Percentiles rank a stretch among this genome's conserved stretches.
Evolutionary conservation across 2,113 vertebrate genomes (phyloP).

Genomic region (Cyanocitta stelleri): DNA sequence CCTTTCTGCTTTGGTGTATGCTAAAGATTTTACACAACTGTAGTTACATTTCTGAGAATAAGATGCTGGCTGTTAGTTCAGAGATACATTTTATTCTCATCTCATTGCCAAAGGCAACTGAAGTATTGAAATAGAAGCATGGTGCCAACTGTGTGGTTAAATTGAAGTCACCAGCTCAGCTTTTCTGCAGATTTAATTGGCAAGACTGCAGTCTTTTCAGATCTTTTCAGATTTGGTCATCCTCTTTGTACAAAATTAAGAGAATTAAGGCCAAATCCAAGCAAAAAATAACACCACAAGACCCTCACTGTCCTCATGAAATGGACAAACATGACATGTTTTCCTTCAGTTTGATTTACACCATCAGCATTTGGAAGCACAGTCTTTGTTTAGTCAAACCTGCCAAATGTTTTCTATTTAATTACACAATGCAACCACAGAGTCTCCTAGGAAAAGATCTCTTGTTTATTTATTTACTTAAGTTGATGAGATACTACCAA

Average conservation of each 20-base stretch:
- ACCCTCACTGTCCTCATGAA: neutral
- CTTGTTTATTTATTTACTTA: slow-evolving; percentile 1
- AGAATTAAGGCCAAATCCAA: slow-evolving; percentile 23
- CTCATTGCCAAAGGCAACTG: neutral
- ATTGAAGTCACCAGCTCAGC: slow-evolving; percentile 5
- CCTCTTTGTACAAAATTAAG: slow-evolving; percentile 21
- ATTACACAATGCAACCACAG: slow-evolving; percentile 23
- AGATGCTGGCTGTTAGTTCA: neutral
- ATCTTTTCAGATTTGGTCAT: slow-evolving; percentile 15
- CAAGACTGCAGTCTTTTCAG: slow-evolving; percentile 6
- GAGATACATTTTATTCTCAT: neutral
- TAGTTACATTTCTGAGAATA: neutral
- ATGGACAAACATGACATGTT: neutral
- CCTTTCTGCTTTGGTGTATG: neutral
- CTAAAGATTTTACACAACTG: neutral
- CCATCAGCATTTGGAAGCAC: slow-evolving; percentile 7
- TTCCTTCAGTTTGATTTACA: slow-evolving; percentile 38
- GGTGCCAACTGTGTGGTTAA: neutral
- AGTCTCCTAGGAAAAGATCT: neutral
- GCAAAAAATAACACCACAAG: neutral
- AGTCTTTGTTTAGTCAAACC: slow-evolving; percentile 24
- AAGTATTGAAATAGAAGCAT: neutral
- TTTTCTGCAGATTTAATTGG: slow-evolving; percentile 29
- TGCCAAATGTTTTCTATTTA: slow-evolving; percentile 46
- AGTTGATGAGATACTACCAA: neutral